Base-by-base conservation (phyloP, 2,113 vertebrate genomes). In the Rhizomys pruinosus region DNA sequence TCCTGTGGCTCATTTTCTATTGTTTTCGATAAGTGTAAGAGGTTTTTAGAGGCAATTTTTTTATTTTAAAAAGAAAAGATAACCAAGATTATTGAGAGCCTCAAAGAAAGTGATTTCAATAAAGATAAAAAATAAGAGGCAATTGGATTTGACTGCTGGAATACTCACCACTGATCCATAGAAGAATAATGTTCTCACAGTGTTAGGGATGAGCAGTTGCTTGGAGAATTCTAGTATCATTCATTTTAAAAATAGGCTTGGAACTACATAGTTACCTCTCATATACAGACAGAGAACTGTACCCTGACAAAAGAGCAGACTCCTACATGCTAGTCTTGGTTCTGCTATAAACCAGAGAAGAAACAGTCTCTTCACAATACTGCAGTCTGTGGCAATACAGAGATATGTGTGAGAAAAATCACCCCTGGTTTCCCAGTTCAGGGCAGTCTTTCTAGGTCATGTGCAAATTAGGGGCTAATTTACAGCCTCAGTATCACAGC, bases 301-400 rank as follows among this genome's bases (percentile, higher is more conserved):
- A 32, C 27, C 23, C 8, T 5, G 42, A 85, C 32, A n/a, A 47
- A 69, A 55, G 7, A 87, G 17, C 27, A 68, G 32, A 77, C 29
- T 61, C 77, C 72, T 64, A 34, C 7, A 12, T 17, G 20, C 57
- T 73, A 88, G 1, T 52, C 74, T 52, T 37, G 27, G 2, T 59
- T 64, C 59, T 44, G 19, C 39, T 74, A 22, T 71, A 77, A 92
- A 37, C 63, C 79, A 92, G 27, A 90, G 72, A 13, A 1, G 73
- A 93, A 93, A 78, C 59, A 80, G 27, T 9, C 93, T 96, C 59
- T 92, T 96, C 89, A 63, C 12, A 37, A 52, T 93, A 39, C n/a
- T 55, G 47, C 59, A 92, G n/a, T 19, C 7, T 86, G 80, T 80
- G 69, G 81, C 10, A 42, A 93, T 94, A 89, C 86, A 95, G 96